Conservation (phyloP, 2,797 vertebrate species). For the Alauda arvensis region DNA sequence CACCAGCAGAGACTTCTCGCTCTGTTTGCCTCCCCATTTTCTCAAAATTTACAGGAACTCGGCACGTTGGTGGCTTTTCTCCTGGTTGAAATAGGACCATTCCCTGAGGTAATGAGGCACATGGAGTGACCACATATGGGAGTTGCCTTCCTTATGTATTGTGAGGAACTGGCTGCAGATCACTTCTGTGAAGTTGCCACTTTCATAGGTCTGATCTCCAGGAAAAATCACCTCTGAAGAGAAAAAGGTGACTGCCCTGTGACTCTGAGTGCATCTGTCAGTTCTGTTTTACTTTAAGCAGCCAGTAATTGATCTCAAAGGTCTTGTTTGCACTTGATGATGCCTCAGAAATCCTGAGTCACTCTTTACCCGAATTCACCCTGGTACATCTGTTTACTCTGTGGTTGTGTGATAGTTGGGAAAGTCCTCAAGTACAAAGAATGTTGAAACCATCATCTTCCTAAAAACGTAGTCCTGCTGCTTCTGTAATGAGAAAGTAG, state of each 20-base stretch:
- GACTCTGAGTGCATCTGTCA: slow-evolving; percentile 11
- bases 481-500: neutral
- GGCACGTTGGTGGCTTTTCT: neutral
- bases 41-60: neutral
- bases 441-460: neutral
- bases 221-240: neutral
- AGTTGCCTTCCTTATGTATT: neutral
- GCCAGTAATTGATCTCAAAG: slow-evolving; percentile 45
- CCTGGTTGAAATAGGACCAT: neutral
- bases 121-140: accelerated
- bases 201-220: neutral
- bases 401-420: neutral
- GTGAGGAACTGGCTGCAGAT: neutral
- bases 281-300: slow-evolving; percentile 17
- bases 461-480: neutral
- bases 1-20: neutral
- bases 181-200: neutral
- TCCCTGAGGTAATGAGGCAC: neutral
- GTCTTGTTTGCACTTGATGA: slow-evolving; percentile 41
- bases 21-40: neutral
- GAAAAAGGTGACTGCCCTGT: neutral
- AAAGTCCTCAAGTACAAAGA: slow-evolving; percentile 24
- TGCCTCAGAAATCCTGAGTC: slow-evolving; percentile 56
- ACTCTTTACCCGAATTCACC: slow-evolving; percentile 33
- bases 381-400: neutral